Base-by-base conservation (phyloP, 2,888 invertebrate genomes). In the Pollenia labialis region DNA sequence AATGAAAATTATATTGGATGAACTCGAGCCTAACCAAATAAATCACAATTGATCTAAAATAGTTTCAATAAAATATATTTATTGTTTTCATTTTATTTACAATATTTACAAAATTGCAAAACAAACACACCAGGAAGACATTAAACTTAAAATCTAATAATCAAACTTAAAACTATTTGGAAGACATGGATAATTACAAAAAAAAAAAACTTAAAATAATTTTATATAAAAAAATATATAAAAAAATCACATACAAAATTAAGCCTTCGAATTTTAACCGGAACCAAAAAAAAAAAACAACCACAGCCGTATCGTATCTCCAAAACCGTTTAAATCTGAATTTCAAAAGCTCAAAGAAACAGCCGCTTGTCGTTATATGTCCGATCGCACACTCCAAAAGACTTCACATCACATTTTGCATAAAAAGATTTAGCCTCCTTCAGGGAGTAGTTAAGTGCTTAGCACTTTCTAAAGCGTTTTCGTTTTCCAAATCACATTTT, bases 121-220 rank as follows among this genome's bases (percentile, higher is more conserved):
- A 72, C 56, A 56, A 58, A 72, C 72, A 72, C 46, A 58, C 69
- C 52, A 16, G 44, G 44, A 71, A 71, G 71, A 71, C 69, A 68
- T 54, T 71, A 18, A 71, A 32, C 12, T 72, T 56, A 56, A 42
- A 42, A 69, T 40, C 23, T 69, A 52, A 69, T 52, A 4, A 10
- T 42, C 11, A 32, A 23, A 42, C 11, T 54, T 52, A 50, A 32
- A 40, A 40, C 11, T n/a, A 54, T 42, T 54, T 54, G 69, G 69
- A 69, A 69, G 69, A 40, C 52, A 69, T 52, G 52, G 16, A 42
- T 69, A 54, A 42, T 16, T 16, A 58, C 14, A 32, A 32, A 32
- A 32, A 32, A 32, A 32, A 32, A 72, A 40, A 71, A 54, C 12
- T 71, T 54, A 10, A 71, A 56, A 44, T 71, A 52, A 52, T 16